Percentiles rank a stretch among this genome's conserved stretches.
These are phyloP conservation scores for Bombyx mori DNA, from an alignment of 1,140 invertebrate species.

Conservation along the genomic window DNA sequence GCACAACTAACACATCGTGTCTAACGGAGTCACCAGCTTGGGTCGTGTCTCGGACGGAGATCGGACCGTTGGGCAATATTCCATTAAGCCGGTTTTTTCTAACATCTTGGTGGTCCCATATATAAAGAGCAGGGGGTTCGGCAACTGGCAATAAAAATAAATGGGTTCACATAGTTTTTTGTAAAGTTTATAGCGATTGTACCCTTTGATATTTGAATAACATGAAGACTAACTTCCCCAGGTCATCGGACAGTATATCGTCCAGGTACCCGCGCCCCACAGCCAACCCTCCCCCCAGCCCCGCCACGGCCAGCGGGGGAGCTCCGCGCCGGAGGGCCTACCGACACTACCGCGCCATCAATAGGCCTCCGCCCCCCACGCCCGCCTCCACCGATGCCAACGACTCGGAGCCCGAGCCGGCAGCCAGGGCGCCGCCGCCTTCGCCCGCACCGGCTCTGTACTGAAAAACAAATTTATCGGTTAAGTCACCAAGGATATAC, in stretches of 20 bases:
- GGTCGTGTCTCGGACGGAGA: no score
- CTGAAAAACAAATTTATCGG: conserved; percentile 2
- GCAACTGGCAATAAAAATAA: no score
- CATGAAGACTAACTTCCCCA: neutral
- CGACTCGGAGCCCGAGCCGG: conserved; percentile 81
- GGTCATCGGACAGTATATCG: conserved; percentile 42
- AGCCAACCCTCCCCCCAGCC: conserved; percentile 91
- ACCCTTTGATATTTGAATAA: no score
- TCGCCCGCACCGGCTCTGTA: conserved; percentile 80
- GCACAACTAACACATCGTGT: no score
- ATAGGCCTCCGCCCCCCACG: conserved; percentile 92
- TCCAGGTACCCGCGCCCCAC: conserved; percentile 83
- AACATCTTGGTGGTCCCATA: no score
- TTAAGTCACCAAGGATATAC: no score
- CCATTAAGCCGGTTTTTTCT: no score
- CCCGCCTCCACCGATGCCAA: conserved; percentile 95
- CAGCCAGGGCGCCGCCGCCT: conserved; percentile 86
- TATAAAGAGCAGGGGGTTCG: no score
- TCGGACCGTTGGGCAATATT: no score
- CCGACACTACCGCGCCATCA: conserved; percentile 82
- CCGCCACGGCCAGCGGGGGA: conserved; percentile 77
- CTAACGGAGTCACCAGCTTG: no score
- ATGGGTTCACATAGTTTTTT: no score
- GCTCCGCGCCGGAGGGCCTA: conserved; percentile 80
- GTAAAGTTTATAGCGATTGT: no score